Percentiles rank a stretch among this genome's conserved stretches.
Conservation (phyloP, 2,797 vertebrate genomes). For the Dromococcyx pavoninus region DNA sequence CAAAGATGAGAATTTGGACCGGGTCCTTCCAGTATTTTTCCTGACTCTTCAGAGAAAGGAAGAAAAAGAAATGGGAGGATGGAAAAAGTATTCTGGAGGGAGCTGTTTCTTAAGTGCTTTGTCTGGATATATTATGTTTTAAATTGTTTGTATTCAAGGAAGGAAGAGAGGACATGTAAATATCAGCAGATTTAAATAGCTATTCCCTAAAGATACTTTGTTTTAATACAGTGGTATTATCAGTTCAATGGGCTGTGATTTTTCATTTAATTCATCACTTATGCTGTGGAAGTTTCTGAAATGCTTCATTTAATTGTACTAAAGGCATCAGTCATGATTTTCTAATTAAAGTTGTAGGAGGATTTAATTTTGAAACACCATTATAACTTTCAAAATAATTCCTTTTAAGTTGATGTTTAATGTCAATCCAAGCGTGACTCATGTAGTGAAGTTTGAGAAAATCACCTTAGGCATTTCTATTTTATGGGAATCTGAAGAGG, state of each 20-base stretch:
- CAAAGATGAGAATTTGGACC: neutral
- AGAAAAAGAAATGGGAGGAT: neutral
- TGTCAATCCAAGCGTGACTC: conserved; percentile 29
- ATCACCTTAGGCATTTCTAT: conserved; percentile 32
- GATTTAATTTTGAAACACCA: conserved; percentile 54
- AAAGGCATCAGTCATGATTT: conserved; percentile 53
- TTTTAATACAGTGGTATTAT: conserved; percentile 18
- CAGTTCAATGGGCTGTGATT: conserved; percentile 7
- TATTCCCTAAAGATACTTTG: conserved; percentile 38
- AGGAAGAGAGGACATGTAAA: conserved; percentile 33
- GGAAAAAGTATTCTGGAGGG: neutral
- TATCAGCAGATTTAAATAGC: conserved; percentile 3
- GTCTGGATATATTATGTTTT: neutral
- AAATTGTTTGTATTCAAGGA: conserved; percentile 51
- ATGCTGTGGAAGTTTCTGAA: conserved; percentile 19
- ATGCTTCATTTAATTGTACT: conserved; percentile 43
- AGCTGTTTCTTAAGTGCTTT: neutral
- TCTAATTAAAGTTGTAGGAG: conserved; percentile 58
- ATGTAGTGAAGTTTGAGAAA: conserved; percentile 30
- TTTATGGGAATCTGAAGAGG: neutral
- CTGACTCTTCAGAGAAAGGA: neutral
- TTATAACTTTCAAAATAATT: conserved; percentile 68
- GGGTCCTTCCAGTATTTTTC: neutral
- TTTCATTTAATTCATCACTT: conserved; percentile 38
- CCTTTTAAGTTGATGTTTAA: conserved; percentile 47